Base-by-base conservation (phyloP, 2,888 invertebrate genomes). In the Lomographa bimaculata region DNA sequence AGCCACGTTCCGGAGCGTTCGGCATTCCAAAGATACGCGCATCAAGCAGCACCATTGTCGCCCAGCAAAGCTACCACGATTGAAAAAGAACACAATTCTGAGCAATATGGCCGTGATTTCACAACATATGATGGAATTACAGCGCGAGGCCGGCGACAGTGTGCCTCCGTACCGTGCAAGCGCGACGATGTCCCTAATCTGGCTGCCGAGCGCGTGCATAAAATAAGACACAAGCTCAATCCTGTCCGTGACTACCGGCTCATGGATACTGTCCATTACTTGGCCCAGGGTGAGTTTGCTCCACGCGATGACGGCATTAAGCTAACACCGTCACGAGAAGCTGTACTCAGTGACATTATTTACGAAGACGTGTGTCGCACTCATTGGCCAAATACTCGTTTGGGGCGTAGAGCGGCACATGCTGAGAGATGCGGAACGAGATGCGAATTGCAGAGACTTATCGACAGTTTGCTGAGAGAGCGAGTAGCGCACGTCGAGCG, bases 341-440 rank as follows among this genome's bases (percentile, higher is more conserved):
- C 83, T 7, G 89, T 89, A 6, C 68, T 89, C 12, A 89, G 89
- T 52, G 89, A 89, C 33, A 89, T 89, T 7, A 89, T 89, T 54
- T 89, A 81, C 75, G 89, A 89, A 60, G 89, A 89, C 44, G 89
- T 89, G 6, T 89, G 87, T 58, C 76, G 89, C 11, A 87, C 89
- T 2, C 89, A 87, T 47, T 89, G 89, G 89, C 89, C 89, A 1
- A 82, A 73, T 24, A 71, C 84, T 9, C 68, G 87, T 1, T 63
- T 89, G 6, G 75, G 76, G n/a, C 79, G 83, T 9, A 71, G 87
- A 6, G 53, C 62, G 27, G 54, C 67, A 1, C 80, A 79, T 29
- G 54, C 76, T 2, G 84, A 86, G 14, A 67, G 85, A 42, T 72
- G 65, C 41, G 76, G 65, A 26, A 76, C 79, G 2, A 67, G 83